These are phyloP conservation scores for Torymus tubicola DNA, from an alignment of 2,888 invertebrate species.

Conservation along the genomic window DNA sequence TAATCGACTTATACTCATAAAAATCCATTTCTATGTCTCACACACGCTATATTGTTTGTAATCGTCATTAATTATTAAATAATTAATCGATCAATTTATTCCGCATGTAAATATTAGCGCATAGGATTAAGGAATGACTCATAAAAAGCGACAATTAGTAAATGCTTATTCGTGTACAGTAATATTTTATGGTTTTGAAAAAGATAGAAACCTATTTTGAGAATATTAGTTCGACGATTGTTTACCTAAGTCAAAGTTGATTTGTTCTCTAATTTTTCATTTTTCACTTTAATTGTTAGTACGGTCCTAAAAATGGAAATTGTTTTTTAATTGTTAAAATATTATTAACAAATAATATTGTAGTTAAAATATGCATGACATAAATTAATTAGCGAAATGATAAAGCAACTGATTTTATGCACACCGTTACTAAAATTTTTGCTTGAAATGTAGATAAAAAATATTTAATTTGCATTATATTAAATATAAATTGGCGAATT, in stretches of 20 bases:
- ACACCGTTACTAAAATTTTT: slow-evolving; percentile 13
- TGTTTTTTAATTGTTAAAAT: slow-evolving; percentile 22
- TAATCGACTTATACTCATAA: slow-evolving; percentile 41
- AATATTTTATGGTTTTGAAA: slow-evolving; percentile 40
- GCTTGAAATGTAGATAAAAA: slow-evolving; percentile 12
- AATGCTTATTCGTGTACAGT: slow-evolving; percentile 62
- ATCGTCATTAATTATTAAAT: slow-evolving; percentile 54
- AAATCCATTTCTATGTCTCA: slow-evolving; percentile 13
- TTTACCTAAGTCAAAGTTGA: slow-evolving; percentile 30
- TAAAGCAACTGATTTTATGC: slow-evolving; percentile 1
- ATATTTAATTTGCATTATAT: not conserved
- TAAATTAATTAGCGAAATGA: slow-evolving; percentile 6
- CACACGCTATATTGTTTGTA: slow-evolving; percentile 37
- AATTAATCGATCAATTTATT: slow-evolving; percentile 53
- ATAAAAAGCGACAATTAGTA: slow-evolving; percentile 56
- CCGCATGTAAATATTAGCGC: slow-evolving; percentile 69
- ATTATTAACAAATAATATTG: slow-evolving; percentile 25
- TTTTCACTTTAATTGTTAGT: slow-evolving; percentile 17
- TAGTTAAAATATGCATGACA: not conserved
- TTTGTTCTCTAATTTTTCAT: slow-evolving; percentile 8
- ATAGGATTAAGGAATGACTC: slow-evolving; percentile 58
- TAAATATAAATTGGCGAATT: not conserved
- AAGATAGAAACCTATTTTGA: slow-evolving; percentile 3
- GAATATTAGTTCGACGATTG: slow-evolving; percentile 23
- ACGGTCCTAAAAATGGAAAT: not conserved